A percentile compares a stretch with the other conserved stretches of the same genome.
phyloP scores from a whole-genome alignment of 2,888 invertebrate genomes.

The Uloborus plumipes region DNA sequence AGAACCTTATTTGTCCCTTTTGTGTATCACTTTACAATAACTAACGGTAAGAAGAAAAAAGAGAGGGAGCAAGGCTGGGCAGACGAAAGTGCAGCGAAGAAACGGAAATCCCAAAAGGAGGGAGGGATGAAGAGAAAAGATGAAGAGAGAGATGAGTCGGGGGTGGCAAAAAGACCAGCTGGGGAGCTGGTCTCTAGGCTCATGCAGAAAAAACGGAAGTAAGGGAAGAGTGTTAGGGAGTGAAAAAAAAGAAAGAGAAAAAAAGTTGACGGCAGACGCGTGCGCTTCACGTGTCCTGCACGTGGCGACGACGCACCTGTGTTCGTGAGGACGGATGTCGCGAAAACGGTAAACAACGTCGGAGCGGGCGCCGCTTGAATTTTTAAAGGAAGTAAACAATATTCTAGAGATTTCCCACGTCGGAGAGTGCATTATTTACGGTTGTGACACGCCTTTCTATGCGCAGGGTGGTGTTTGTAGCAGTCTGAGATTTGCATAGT shows the following conservation, averaged over 20 bases:
- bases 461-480: no score
- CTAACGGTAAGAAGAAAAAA: background rate
- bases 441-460: background rate
- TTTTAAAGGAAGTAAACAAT: no score
- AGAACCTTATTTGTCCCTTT: background rate
- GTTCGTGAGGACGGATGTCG: constrained; percentile 31
- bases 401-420: no score
- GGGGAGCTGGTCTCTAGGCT: constrained; percentile 17
- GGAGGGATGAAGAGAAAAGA: background rate
- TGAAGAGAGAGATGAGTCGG: no score
- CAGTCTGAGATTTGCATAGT: no score
- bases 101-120: constrained; percentile 30
- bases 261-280: constrained; percentile 30
- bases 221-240: background rate
- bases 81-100: background rate
- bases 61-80: no score
- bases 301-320: constrained; percentile 56
- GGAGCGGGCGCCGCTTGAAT: background rate
- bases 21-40: constrained; percentile 19
- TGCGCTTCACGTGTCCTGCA: constrained; percentile 24
- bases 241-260: constrained; percentile 9
- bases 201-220: constrained; percentile 3
- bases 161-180: constrained; percentile 29
- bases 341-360: constrained; percentile 12
- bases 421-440: background rate